These are phyloP conservation scores for Melanotaenia maccullochi DNA, from an alignment of 2,797 vertebrate genomes.

Conservation along the genomic window DNA sequence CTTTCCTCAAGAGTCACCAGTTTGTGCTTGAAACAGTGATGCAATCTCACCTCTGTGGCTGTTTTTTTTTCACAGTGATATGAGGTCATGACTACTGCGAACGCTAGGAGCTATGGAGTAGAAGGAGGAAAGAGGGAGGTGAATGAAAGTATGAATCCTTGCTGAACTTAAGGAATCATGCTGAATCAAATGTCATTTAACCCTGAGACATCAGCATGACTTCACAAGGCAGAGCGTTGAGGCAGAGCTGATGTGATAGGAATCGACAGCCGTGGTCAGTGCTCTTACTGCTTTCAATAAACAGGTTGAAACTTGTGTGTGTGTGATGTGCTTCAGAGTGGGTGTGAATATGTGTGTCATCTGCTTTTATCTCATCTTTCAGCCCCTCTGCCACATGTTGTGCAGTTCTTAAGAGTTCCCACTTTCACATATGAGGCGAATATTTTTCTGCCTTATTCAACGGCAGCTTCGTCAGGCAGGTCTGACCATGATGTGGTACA, in stretches of 20 bases:
- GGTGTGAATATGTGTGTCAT: slow-evolving; percentile 45
- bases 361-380: slow-evolving; percentile 33
- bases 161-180: slow-evolving; percentile 27
- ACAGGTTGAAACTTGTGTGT: slow-evolving; percentile 3
- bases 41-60: slow-evolving; percentile 18
- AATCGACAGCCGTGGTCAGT: slow-evolving; percentile 59
- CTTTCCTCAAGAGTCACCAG: slow-evolving; percentile 11
- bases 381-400: slow-evolving; percentile 9
- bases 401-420: slow-evolving; percentile 13
- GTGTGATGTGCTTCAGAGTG: slow-evolving; percentile 23
- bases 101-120: background rate
- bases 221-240: background rate
- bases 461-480: background rate
- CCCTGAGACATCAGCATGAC: slow-evolving; percentile 27
- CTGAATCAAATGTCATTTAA: slow-evolving; percentile 48
- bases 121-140: background rate
- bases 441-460: background rate
- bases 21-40: slow-evolving; percentile 14
- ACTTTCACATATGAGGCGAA: slow-evolving; percentile 17
- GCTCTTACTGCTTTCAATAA: slow-evolving; percentile 52
- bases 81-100: background rate
- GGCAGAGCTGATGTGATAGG: slow-evolving; percentile 44
- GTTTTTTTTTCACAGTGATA: slow-evolving; percentile 5
- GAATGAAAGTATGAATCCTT: slow-evolving; percentile 11
- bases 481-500: background rate